Evolutionary conservation across 1,140 invertebrate species (phyloP), one percentile per base, ranked within the genome.

Genomic region (Saccostrea glomerata): DNA sequence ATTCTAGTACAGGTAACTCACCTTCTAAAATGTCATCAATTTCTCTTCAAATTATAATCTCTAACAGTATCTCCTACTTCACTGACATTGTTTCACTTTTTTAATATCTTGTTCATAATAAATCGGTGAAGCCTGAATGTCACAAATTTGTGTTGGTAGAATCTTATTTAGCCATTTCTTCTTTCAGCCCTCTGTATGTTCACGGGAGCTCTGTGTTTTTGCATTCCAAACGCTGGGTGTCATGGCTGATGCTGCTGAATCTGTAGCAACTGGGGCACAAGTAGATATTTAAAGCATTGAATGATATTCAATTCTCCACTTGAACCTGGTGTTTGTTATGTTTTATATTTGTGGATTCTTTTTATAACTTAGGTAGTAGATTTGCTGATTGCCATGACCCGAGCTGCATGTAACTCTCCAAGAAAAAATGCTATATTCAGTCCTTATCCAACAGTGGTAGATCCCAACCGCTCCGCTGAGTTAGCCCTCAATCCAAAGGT

Each of bases 171-270:
- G 47, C 47, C 47, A 4, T 77, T 6, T 77, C 85, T 73, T 88
- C n/a, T 91, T 92, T 63, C 89, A 94, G 92, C 94, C 94, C 36
- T 90, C 92, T 2, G 93, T 94, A 9, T 94, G 94, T 90, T 90
- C 91, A 0, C 87, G 92, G 73, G 92, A 93, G 30, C 89, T 94
- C 13, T 94, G 94, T 89, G 90, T 94, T 36, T 94, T 94, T 91
- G 91, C 94, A 9, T 94, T 91, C 88, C 93, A 94, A 90, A 93
- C 93, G 3, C 89, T 94, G 2, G 93, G 93, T 58, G 93, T 94
- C 0, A 94, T 94, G 94, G 90, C 90, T 30, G 91, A 92, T 87
- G 92, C 92, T 73, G 92, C 93, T 20, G 92, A 92, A 55, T 92
- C 92, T 25, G 93, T 94, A 56, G 92, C 92, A 20, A 93, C 92